Conservation (phyloP, 2,797 vertebrate genomes). For the Cyprinella venusta region DNA sequence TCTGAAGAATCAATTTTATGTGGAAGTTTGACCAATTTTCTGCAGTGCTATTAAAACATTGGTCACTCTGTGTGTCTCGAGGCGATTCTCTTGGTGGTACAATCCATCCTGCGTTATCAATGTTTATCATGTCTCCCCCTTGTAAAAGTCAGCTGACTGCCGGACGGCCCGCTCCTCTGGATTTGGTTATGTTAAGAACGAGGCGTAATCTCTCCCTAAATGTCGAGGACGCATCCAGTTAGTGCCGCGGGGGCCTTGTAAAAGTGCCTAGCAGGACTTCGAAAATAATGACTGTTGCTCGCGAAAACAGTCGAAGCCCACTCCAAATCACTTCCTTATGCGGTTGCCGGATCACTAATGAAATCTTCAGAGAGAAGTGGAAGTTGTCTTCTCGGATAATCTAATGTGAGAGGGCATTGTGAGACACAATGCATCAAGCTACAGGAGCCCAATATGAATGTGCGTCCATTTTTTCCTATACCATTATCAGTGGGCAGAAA, state of each 20-base stretch:
- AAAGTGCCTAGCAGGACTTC: slow-evolving; percentile 74
- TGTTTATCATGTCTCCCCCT: slow-evolving; percentile 66
- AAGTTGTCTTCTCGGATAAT: slow-evolving; percentile 76
- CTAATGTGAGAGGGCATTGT: slow-evolving; percentile 68
- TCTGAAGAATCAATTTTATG: slow-evolving; percentile 25
- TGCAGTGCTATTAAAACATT: slow-evolving; percentile 1
- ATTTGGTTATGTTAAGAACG: slow-evolving; percentile 66
- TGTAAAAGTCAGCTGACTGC: slow-evolving; percentile 64
- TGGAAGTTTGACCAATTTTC: slow-evolving; percentile 45
- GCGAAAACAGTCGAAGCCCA: slow-evolving; percentile 63
- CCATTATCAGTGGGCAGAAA: slow-evolving; percentile 69
- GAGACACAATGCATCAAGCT: slow-evolving; percentile 67
- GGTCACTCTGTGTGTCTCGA: slow-evolving; percentile 19
- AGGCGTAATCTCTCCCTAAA: slow-evolving; percentile 62
- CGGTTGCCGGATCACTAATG: slow-evolving; percentile 67
- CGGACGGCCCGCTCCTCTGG: slow-evolving; percentile 50
- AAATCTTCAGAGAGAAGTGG: slow-evolving; percentile 73
- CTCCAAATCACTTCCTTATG: slow-evolving; percentile 76
- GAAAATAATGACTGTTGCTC: slow-evolving; percentile 74
- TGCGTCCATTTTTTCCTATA: slow-evolving; percentile 70
- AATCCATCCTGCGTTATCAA: slow-evolving; percentile 61
- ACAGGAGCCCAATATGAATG: slow-evolving; percentile 67
- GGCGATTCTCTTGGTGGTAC: slow-evolving; percentile 9
- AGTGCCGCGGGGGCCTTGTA: slow-evolving; percentile 63
- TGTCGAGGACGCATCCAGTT: slow-evolving; percentile 58